A percentile compares a stretch with the other conserved stretches of the same genome.
Conservation (phyloP, 2,888 invertebrate genomes). For the Cantharis lateralis region DNA sequence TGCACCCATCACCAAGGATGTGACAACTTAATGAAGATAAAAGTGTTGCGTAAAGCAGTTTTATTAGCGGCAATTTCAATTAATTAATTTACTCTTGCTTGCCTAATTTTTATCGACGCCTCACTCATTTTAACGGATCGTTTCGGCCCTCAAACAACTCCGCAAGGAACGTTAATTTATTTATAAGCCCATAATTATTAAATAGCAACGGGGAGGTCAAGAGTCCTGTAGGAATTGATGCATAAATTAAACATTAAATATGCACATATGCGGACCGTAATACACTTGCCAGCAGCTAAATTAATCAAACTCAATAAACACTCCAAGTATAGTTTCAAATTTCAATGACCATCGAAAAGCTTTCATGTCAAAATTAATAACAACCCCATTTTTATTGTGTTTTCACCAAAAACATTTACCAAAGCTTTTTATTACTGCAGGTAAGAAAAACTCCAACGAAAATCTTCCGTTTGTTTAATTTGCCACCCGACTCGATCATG, state of each 20-base stretch:
- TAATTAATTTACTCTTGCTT: not conserved
- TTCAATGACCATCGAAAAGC: not conserved
- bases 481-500: not conserved
- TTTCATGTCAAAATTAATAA: not conserved
- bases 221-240: not conserved
- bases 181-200: not conserved
- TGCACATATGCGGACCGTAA: not conserved
- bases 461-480: not conserved
- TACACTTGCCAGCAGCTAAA: not conserved
- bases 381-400: not conserved
- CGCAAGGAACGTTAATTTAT: not conserved
- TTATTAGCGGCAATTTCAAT: not conserved
- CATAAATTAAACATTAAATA: not conserved
- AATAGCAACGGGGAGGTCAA: not conserved
- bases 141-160: not conserved
- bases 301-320: not conserved
- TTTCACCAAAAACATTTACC: not conserved
- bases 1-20: not conserved
- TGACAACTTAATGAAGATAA: constrained; percentile 1
- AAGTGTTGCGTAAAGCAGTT: not conserved
- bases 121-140: not conserved
- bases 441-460: too few species aligned
- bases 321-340: not conserved
- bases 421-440: not conserved
- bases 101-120: not conserved